phyloP scores from a whole-genome alignment of 2,888 invertebrate species.

The Phragmatobia fuliginosa region DNA sequence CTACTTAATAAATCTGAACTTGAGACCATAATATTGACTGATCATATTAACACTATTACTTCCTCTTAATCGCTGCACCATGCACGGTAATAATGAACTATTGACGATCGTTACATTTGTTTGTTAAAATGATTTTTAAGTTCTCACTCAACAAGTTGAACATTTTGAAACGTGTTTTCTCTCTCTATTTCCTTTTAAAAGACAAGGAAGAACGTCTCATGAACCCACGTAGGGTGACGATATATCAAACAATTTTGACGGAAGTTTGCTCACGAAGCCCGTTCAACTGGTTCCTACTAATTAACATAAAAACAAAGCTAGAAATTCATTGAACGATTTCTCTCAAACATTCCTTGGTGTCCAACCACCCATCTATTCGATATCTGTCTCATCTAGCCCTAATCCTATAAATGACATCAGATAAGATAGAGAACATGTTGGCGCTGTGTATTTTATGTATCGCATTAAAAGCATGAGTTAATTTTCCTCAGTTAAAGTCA shows the following conservation, averaged over 20 bases:
- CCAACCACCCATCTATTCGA: conserved; percentile 74
- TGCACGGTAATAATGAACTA: conserved; percentile 52
- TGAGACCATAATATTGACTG: conserved; percentile 43
- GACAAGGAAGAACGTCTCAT: conserved; percentile 52
- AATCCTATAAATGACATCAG: conserved; percentile 85
- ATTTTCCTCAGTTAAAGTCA: conserved; percentile 56
- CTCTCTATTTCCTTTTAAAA: conserved; percentile 37
- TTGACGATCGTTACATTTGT: conserved; percentile 54
- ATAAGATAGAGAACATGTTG: conserved; percentile 73
- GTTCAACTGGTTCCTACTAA: conserved; percentile 73
- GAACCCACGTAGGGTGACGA: conserved; percentile 64
- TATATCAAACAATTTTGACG: conserved; percentile 74
- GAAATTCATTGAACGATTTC: conserved; percentile 81
- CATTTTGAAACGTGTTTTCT: conserved; percentile 36
- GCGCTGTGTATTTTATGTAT: conserved; percentile 58
- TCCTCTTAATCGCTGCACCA: conserved; percentile 56
- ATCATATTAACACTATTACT: conserved; percentile 51
- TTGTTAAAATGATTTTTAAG: conserved; percentile 63
- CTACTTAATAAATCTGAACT: conserved; percentile 50
- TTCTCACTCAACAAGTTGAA: conserved; percentile 55
- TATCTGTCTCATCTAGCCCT: conserved; percentile 82
- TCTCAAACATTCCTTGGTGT: conserved; percentile 76
- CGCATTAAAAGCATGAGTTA: conserved; percentile 63
- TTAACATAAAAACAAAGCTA: conserved; percentile 85
- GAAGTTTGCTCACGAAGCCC: conserved; percentile 73